These are phyloP conservation scores for Centropyge bicolor DNA, from an alignment of 2,797 vertebrate genomes.

Conservation along the genomic window DNA sequence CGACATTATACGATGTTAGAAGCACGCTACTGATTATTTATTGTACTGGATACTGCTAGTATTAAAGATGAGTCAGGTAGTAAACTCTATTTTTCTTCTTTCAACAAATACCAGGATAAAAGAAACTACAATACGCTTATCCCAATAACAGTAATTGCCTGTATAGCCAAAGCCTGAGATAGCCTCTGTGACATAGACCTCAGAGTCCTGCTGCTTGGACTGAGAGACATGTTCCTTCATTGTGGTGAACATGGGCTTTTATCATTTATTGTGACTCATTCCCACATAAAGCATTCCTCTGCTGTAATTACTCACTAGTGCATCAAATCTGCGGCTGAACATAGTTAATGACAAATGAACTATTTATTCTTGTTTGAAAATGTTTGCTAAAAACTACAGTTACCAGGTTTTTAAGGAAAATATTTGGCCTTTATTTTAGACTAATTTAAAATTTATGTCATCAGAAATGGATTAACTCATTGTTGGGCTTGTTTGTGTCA, in stretches of 20 bases:
- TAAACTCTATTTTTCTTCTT: neutral
- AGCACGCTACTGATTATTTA: too few species aligned
- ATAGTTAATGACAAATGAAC: neutral
- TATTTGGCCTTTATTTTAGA: neutral
- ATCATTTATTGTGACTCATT: neutral
- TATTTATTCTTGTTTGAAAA: neutral
- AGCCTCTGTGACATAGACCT: too few species aligned
- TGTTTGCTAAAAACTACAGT: neutral
- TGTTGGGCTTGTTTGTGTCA: neutral
- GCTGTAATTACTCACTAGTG: neutral
- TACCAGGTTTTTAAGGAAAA: neutral
- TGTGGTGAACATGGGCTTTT: neutral
- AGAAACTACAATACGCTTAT: neutral
- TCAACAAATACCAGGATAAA: neutral
- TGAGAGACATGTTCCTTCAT: neutral
- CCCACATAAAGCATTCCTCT: neutral
- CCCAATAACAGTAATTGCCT: neutral
- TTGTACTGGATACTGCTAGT: neutral
- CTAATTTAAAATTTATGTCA: neutral
- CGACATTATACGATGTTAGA: neutral
- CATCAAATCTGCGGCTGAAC: neutral
- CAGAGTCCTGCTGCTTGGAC: neutral
- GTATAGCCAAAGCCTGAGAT: neutral
- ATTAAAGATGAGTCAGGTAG: conserved; percentile 28
- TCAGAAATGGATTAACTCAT: neutral